phyloP scores from a whole-genome alignment of 2,797 vertebrate genomes.

The Mus spretus region DNA sequence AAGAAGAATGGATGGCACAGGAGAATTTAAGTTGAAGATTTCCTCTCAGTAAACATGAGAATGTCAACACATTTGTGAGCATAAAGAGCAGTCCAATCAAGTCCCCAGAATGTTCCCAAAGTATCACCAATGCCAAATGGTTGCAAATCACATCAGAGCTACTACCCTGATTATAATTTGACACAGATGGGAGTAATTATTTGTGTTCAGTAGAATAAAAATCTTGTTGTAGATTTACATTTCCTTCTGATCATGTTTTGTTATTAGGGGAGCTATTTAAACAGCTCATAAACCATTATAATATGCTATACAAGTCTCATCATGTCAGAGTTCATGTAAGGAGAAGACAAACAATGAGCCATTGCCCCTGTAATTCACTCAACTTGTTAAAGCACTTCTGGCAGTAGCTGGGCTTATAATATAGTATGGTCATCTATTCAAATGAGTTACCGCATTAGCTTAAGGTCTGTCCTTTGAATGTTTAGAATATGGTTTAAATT shows the following conservation, averaged over 20 bases:
- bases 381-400: neutral
- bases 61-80: neutral
- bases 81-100: neutral
- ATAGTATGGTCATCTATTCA: neutral
- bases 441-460: neutral
- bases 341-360: neutral
- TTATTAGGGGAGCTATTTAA: neutral
- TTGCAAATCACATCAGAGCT: neutral
- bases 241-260: neutral
- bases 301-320: neutral
- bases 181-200: neutral
- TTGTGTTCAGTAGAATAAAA: neutral
- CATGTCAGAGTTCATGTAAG: neutral
- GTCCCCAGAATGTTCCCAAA: neutral
- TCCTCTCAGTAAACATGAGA: neutral
- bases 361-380: neutral
- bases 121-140: neutral
- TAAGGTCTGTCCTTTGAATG: neutral
- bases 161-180: neutral
- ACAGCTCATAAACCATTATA: neutral
- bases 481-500: neutral
- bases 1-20: too few species aligned
- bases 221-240: neutral
- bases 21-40: neutral
- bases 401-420: neutral